phyloP scores from a whole-genome alignment of 2,888 invertebrate genomes.

The Hyposoter didymator region DNA sequence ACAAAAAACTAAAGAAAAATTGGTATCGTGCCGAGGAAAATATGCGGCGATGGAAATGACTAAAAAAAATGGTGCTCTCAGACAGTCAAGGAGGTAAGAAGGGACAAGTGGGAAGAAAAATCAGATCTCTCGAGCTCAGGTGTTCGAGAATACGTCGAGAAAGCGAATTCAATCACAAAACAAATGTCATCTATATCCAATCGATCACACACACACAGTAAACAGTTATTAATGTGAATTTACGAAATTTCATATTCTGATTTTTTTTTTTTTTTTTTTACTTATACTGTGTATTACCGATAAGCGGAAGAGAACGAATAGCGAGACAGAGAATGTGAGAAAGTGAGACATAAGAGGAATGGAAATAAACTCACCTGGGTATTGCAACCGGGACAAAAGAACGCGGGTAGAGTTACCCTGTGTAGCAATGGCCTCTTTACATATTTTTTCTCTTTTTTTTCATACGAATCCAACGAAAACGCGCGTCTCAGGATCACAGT shows the following conservation, averaged over 20 bases:
- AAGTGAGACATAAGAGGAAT: constrained; percentile 68
- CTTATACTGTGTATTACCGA: constrained; percentile 33
- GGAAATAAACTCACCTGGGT: constrained; percentile 79
- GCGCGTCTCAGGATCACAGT: constrained; percentile 67
- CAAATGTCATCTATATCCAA: constrained; percentile 15
- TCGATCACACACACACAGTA: constrained; percentile 2
- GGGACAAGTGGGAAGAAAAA: constrained; percentile 40
- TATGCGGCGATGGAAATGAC: constrained; percentile 53
- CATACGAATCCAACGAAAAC: constrained; percentile 62
- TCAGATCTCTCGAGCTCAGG: constrained; percentile 39
- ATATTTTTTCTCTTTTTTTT: constrained; percentile 28
- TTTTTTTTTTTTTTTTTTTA: neutral
- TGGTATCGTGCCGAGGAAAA: constrained; percentile 57
- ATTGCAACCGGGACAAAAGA: constrained; percentile 80
- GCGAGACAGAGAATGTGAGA: constrained; percentile 49
- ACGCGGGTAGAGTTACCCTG: constrained; percentile 77
- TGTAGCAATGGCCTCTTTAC: constrained; percentile 72
- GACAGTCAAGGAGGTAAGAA: constrained; percentile 51
- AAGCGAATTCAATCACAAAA: constrained; percentile 24
- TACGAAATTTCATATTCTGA: neutral
- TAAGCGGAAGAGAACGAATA: constrained; percentile 42
- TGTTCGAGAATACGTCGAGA: constrained; percentile 29
- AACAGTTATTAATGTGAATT: neutral
- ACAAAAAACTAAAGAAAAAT: constrained; percentile 17
- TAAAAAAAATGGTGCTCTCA: constrained; percentile 31